phyloP scores from a whole-genome alignment of 1,140 invertebrate species.

The Hesperophylax magnus region DNA sequence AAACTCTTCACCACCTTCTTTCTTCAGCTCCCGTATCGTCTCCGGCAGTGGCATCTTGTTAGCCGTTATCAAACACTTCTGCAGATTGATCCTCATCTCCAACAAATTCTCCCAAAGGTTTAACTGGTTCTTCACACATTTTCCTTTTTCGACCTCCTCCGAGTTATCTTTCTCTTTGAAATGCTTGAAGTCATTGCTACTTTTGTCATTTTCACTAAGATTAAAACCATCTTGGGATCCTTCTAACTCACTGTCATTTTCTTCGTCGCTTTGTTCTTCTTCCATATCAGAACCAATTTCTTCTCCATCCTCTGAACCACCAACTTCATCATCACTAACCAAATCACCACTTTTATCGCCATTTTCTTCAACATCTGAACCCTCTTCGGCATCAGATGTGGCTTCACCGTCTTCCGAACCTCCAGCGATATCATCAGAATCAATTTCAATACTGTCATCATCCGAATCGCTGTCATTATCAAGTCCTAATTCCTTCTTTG shows the following conservation, averaged over 20 bases:
- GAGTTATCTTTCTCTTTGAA: constrained; percentile 71
- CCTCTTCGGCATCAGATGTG: background rate
- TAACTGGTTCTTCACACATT: constrained; percentile 83
- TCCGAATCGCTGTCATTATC: constrained; percentile 55
- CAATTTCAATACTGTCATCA: constrained; percentile 57
- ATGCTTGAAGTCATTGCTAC: constrained; percentile 67
- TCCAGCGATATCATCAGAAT: constrained; percentile 55
- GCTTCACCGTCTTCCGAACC: constrained; percentile 59
- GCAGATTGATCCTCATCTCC: constrained; percentile 87
- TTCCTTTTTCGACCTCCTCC: constrained; percentile 82
- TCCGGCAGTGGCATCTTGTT: constrained; percentile 84
- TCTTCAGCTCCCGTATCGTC: constrained; percentile 68
- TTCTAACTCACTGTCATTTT: constrained; percentile 58
- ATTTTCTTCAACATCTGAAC: background rate
- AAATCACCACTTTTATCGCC: background rate
- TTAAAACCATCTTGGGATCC: constrained; percentile 66
- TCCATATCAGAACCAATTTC: constrained; percentile 52
- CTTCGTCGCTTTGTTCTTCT: constrained; percentile 57
- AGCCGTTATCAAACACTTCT: constrained; percentile 80
- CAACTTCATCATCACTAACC: background rate
- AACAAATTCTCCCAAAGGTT: constrained; percentile 86
- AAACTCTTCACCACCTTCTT: constrained; percentile 68
- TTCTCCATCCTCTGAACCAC: constrained; percentile 41
- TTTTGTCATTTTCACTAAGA: constrained; percentile 63
- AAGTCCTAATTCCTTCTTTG: constrained; percentile 42